Base-by-base conservation (phyloP, 2,888 invertebrate species). In the Hypselothyrea guttata region DNA sequence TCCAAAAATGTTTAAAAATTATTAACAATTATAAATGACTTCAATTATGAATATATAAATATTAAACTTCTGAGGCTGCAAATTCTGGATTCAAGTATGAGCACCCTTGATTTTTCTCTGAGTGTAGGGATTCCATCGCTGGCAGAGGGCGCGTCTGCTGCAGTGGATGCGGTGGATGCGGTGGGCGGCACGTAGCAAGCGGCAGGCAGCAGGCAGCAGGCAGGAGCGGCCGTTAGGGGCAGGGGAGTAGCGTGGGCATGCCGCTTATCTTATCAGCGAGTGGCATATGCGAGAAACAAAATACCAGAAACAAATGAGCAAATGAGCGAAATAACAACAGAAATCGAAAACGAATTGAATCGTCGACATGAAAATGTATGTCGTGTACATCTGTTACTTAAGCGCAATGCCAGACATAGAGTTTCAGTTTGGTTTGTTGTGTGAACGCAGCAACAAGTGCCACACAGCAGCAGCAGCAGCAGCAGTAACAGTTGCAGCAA, bases 391-490 rank as follows among this genome's bases (percentile, higher is more conserved):
- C 60, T 78, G 75, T 71, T 83, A 84, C 71, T 81, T 78, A 70
- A 81, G 72, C 77, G 70, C 68, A 63, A 60, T 53, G 70, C 41
- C 51, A 57, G 73, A 51, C 62, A 64, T 69, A 75, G 62, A 64
- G 79, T 75, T 78, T 86, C 82, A 85, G 86, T 85, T 81, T 81
- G 69, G 67, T 64, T 78, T 83, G 72, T 74, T 73, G 71, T 70
- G 81, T 55, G 83, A 71, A 74, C 64, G 78, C 83, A 86, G 86
- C 86, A 85, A 72, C 85, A 77, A 86, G 86, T 86, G 77, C 44
- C 67, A 56, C 57, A 49, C 47, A 54, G 48, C 48, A 55, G 41
- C 33, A 51, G 34, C 38, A 45, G 46, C 61, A 60, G 38, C 41
- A 41, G n/a, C 41, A 38, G 16, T 45, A 49, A 28, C 28, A 55